These are phyloP conservation scores for Alethe diademata DNA, from an alignment of 2,113 vertebrate genomes.

Conservation along the genomic window DNA sequence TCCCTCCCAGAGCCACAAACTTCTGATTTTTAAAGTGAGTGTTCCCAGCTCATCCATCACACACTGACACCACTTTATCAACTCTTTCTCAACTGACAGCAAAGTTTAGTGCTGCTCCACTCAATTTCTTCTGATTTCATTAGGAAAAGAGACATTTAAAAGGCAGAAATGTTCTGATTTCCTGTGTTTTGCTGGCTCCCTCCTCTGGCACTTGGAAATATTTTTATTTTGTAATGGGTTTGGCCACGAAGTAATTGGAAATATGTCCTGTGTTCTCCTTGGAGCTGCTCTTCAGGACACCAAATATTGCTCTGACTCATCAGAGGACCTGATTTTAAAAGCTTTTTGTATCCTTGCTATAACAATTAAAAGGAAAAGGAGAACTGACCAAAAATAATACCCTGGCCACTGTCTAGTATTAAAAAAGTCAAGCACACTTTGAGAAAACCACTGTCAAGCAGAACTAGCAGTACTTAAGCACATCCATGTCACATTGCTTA, in stretches of 20 bases:
- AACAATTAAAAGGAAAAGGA: neutral
- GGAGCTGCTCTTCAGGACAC: neutral
- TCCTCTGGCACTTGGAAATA: conserved; percentile 60
- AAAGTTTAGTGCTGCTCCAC: neutral
- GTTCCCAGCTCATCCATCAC: neutral
- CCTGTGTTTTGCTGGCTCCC: conserved; percentile 62
- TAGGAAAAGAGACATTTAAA: neutral
- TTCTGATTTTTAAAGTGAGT: neutral
- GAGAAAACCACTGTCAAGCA: neutral
- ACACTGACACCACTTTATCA: neutral
- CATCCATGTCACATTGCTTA: rapidly evolving
- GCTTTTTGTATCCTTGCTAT: neutral
- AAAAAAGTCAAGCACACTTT: neutral
- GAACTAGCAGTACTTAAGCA: neutral
- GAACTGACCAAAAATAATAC: neutral
- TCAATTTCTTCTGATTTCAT: conserved; percentile 10
- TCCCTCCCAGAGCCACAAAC: neutral
- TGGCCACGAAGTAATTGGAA: neutral
- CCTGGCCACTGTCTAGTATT: neutral
- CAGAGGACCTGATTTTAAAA: neutral
- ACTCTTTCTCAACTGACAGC: neutral
- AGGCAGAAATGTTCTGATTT: neutral
- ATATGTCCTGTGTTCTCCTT: neutral
- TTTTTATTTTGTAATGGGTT: conserved; percentile 17
- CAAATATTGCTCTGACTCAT: neutral